Evolutionary conservation across 1,140 invertebrate genomes (phyloP).

Genomic region (Drosophila ogumai): DNA sequence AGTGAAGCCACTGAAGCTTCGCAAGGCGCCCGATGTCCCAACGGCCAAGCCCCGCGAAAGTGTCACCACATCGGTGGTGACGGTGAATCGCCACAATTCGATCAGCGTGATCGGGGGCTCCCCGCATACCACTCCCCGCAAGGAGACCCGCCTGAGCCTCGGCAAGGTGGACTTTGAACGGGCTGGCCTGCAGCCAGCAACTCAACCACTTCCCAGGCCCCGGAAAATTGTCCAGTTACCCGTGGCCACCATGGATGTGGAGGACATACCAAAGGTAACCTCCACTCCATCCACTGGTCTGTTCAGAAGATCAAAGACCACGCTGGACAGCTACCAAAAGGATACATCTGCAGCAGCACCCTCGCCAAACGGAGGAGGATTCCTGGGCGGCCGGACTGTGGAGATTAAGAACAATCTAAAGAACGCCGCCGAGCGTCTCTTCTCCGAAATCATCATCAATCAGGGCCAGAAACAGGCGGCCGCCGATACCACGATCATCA

Average conservation of each 20-base stretch:
- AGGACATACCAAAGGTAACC: constrained; percentile 48
- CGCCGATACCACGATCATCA: constrained; percentile 68
- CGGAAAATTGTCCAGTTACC: constrained; percentile 78
- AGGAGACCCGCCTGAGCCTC: constrained; percentile 78
- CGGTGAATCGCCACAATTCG: constrained; percentile 77
- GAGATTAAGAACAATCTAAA: constrained; percentile 83
- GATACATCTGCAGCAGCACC: constrained; percentile 1
- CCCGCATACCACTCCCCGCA: constrained; percentile 38
- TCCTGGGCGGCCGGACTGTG: constrained; percentile 69
- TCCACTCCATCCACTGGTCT: constrained; percentile 57
- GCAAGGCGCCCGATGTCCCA: constrained; percentile 80
- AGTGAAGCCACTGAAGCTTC: constrained; percentile 72
- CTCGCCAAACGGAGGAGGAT: constrained; percentile 26
- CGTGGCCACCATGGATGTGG: constrained; percentile 77
- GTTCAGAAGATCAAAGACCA: constrained; percentile 79
- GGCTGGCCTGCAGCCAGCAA: constrained; percentile 64
- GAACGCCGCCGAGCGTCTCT: constrained; percentile 81
- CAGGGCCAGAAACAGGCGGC: constrained; percentile 68
- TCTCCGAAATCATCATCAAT: constrained; percentile 83
- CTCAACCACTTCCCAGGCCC: constrained; percentile 72
- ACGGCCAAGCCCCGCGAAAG: constrained; percentile 69
- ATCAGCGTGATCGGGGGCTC: constrained; percentile 61
- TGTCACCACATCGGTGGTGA: constrained; percentile 49
- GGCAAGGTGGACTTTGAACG: constrained; percentile 77
- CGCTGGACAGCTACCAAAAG: constrained; percentile 61